Evolutionary conservation across 2,113 vertebrate genomes (phyloP), one percentile per base, ranked within the genome.

Genomic region (Rhadina sibilatrix): DNA sequence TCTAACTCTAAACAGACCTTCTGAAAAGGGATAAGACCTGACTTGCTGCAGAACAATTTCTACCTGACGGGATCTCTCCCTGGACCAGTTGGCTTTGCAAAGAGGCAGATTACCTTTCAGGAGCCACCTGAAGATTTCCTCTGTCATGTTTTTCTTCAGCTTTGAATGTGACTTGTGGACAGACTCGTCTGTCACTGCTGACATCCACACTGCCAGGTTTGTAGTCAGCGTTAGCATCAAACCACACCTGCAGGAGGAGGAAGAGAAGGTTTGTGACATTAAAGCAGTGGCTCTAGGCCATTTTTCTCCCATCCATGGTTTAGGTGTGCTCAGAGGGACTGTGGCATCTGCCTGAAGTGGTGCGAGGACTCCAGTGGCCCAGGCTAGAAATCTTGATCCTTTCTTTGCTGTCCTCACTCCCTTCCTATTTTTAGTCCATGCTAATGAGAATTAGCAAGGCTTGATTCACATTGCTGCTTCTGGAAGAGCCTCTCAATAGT

Each of bases 131-230:
- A 94, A 77, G 71, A 93, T 56, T 68, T 94, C 90, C 21, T 96
- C 90, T 53, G 94, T 96, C 28, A 15, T 3, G 1, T 94, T 96
- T 57, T 97, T 97, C 92, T 94, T 95, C 79, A 95, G 12, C 70
- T 97, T 97, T 44, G 95, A 31, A 30, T 87, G 93, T 1, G 99
- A 98, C 95, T 99, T 99, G 94, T 99, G 99, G 31, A 99, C 71
- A 0, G 99, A 99, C 94, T 99, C 99, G 2, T 99, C 99, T 5
- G 99, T 99, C 57, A 99, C 99, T 1, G 98, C 98, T 0, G 98
- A 97, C 98, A 99, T 99, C 99, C 99, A 99, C 90, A 99, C 79
- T 0, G 99, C 98, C 23, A 99, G 93, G 96, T 99, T 99, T 82
- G 99, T 99, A 52, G 98, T 98, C 71, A 99, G 98, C 0, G 98